Evolutionary conservation across 2,888 invertebrate genomes (phyloP).

Genomic region (Chymomyza amoena): DNA sequence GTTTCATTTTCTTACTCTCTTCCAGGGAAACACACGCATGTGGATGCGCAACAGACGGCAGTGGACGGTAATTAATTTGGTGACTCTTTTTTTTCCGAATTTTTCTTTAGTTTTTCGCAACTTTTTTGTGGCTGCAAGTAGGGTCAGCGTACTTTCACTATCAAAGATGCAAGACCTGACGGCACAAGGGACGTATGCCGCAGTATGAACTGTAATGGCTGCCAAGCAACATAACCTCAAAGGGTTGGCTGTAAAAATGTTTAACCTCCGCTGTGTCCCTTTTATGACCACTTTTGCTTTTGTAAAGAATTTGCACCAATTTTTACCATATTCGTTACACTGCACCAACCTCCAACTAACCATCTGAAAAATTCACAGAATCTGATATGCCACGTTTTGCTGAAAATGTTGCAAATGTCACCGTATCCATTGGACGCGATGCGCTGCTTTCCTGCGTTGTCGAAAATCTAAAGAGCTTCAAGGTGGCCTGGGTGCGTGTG

Average conservation of each 20-base stretch:
- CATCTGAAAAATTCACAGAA: slow-evolving; percentile 53
- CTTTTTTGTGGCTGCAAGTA: slow-evolving; percentile 6
- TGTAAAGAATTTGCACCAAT: slow-evolving; percentile 8
- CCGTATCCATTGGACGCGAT: slow-evolving; percentile 92
- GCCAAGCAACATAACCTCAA: slow-evolving; percentile 29
- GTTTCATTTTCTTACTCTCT: slow-evolving; percentile 29
- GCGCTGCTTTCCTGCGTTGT: slow-evolving; percentile 93
- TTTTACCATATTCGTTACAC: not conserved
- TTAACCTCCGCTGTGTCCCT: slow-evolving; percentile 17
- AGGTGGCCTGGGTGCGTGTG: slow-evolving; percentile 96
- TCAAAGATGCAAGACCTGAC: slow-evolving; percentile 8
- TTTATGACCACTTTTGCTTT: slow-evolving; percentile 22
- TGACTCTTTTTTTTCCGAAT: slow-evolving; percentile 28
- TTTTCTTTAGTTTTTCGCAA: slow-evolving; percentile 6
- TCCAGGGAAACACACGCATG: slow-evolving; percentile 77
- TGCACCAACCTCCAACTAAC: not conserved
- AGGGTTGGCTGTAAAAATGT: slow-evolving; percentile 1
- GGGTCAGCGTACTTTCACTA: slow-evolving; percentile 32
- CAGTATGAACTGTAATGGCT: slow-evolving; percentile 41
- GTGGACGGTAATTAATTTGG: slow-evolving; percentile 75
- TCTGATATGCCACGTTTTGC: slow-evolving; percentile 87
- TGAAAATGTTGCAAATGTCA: slow-evolving; percentile 93
- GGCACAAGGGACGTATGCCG: slow-evolving; percentile 36
- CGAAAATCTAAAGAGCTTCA: slow-evolving; percentile 91
- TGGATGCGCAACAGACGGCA: slow-evolving; percentile 75